Percentiles rank a stretch among this genome's conserved stretches.
Evolutionary conservation across 2,113 vertebrate species (phyloP).

Genomic region (Atherinomorus stipes): DNA sequence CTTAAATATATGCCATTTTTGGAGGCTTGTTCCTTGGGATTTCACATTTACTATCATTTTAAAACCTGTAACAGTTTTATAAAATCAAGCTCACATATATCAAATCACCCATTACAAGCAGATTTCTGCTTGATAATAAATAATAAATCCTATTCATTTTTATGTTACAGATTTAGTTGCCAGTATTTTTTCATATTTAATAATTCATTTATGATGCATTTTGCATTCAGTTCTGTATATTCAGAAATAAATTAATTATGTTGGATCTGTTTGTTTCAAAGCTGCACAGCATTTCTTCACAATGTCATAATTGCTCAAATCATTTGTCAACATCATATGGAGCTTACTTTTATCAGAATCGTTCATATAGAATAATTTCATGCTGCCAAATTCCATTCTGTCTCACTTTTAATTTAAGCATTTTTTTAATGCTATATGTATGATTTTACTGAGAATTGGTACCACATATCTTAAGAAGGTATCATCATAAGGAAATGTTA

Average conservation of each 20-base stretch:
- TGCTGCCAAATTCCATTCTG: neutral
- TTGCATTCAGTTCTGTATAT: no score
- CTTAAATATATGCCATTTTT: neutral
- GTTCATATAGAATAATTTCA: neutral
- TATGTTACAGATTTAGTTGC: no score
- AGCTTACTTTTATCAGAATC: neutral
- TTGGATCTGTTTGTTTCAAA: no score
- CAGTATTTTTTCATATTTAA: neutral
- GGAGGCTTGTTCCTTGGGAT: neutral
- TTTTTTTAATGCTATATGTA: neutral
- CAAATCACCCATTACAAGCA: no score
- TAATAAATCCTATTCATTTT: no score
- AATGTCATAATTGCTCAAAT: no score
- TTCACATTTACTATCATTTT: neutral
- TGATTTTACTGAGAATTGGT: neutral
- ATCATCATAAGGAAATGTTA: no score
- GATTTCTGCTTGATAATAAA: no score
- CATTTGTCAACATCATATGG: no score
- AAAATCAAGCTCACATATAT: no score
- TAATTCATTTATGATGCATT: neutral
- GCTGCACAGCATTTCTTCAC: no score
- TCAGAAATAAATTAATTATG: no score
- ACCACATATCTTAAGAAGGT: neutral
- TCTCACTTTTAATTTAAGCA: slow-evolving; percentile 1
- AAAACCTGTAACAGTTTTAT: neutral